Conservation (phyloP, 2,888 invertebrate genomes). For the Congeria kusceri region DNA sequence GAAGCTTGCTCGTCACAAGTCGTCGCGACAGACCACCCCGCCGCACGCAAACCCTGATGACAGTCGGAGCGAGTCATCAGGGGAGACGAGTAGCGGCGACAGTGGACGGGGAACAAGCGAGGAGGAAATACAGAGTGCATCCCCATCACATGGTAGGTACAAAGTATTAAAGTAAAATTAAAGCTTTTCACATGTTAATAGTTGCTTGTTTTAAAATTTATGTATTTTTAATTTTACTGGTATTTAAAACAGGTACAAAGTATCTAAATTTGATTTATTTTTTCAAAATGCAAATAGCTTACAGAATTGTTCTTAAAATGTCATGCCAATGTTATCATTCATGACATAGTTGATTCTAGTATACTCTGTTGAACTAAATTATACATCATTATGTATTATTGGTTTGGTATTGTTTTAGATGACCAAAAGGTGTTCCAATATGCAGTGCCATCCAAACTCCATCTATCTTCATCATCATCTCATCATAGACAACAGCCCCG, state of each 20-base stretch:
- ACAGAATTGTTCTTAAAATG: too few species aligned
- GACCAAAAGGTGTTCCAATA: conserved; percentile 60
- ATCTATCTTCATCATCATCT: not conserved
- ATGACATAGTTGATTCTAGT: too few species aligned
- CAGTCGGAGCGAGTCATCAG: conserved; percentile 61
- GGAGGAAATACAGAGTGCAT: conserved; percentile 67
- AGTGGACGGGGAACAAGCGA: conserved; percentile 74
- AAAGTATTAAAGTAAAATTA: too few species aligned
- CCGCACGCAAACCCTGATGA: conserved; percentile 53
- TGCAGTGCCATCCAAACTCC: conserved; percentile 27
- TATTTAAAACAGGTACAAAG: too few species aligned
- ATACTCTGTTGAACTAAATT: too few species aligned
- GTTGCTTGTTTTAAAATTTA: too few species aligned
- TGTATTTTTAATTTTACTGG: too few species aligned
- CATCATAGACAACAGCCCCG: not conserved
- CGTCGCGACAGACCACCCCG: conserved; percentile 26
- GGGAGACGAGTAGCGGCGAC: conserved; percentile 71
- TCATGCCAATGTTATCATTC: too few species aligned
- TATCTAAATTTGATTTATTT: too few species aligned
- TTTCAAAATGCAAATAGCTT: too few species aligned
- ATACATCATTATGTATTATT: not conserved
- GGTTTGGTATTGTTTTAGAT: conserved; percentile 44
- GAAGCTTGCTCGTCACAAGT: conserved; percentile 55
- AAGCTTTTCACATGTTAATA: too few species aligned
- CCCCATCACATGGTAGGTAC: conserved; percentile 52